Conservation (phyloP, 1,140 invertebrate genomes). For the Drosophila hydei region DNA sequence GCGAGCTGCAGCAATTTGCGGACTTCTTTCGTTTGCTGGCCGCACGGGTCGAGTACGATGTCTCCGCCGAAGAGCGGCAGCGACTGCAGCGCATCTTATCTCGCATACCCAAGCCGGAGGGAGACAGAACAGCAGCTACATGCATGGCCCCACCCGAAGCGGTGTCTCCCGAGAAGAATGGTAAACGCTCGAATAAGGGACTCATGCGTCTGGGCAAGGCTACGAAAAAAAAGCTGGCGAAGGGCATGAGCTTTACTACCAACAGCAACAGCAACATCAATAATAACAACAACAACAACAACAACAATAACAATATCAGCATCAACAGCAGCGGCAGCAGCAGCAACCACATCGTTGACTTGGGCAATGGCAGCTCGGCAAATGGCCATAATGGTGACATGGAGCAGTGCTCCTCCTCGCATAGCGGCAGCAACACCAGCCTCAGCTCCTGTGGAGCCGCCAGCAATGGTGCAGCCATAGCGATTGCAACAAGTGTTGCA, state of each 20-base stretch:
- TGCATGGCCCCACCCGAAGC: constrained; percentile 3
- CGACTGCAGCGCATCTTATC: constrained; percentile 70
- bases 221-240: constrained; percentile 80
- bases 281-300: constrained; percentile 10
- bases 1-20: constrained; percentile 88
- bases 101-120: constrained; percentile 57
- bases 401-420: constrained; percentile 63
- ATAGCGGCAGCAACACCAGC: constrained; percentile 71
- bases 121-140: neutral
- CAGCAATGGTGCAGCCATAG: neutral
- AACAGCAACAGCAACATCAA: neutral
- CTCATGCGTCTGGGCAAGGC: constrained; percentile 74
- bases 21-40: constrained; percentile 84
- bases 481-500: neutral
- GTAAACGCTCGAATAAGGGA: constrained; percentile 63
- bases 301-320: neutral
- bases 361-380: constrained; percentile 20
- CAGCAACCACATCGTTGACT: neutral
- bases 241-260: constrained; percentile 74
- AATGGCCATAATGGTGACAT: constrained; percentile 57
- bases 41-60: constrained; percentile 61
- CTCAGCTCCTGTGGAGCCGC: constrained; percentile 58
- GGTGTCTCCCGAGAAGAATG: constrained; percentile 42
- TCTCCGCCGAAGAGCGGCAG: constrained; percentile 69
- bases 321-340: neutral